Evolutionary conservation across 1,140 invertebrate genomes (phyloP), one percentile per base, ranked within the genome.

Genomic region (Trichonephila clavipes): DNA sequence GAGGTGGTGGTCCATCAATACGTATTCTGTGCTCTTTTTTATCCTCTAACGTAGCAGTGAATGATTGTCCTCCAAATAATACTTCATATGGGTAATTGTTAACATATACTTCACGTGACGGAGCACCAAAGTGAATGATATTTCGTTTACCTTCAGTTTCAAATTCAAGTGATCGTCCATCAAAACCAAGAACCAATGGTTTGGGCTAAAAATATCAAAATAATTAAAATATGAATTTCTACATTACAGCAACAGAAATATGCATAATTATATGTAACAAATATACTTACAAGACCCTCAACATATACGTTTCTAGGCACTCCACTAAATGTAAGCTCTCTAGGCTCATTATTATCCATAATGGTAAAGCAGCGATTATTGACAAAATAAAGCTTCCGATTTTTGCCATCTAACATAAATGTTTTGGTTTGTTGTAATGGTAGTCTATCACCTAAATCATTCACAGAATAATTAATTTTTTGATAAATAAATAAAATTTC

Each of bases 21-120:
- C 98, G 96, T 34, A 99, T 97, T 95, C 98, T 98, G 95, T 98
- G 98, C 94, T 97, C 97, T 94, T 97, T 97, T 28, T 97, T 97
- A 40, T 97, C 97, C 51, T 99, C 96, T 87, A 97, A 97, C 88
- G 99, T 97, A 1, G 98, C 97, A 95, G 96, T 95, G 94, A 98
- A 98, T 0, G 98, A 98, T 69, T 99, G 96, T 16, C 98, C 99
- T 83, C 98, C 99, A 96, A 99, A 99, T 94, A 98, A 97, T 2
- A 98, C 98, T 95, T 98, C 98, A 95, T 98, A 98, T 2, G 97
- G 97, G 95, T 97, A 96, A 72, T 98, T 98, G 95, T 99, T 98
- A 16, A 99, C 97, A 94, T 97, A 98, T 1, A 99, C 96, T 95
- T 99, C 99, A 88, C 98, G 96, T 0, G 98, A 98, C 0, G 99